Evolutionary conservation across 2,797 vertebrate species (phyloP), one percentile per base, ranked within the genome.

Genomic region (Eurystomus glaucurus): DNA sequence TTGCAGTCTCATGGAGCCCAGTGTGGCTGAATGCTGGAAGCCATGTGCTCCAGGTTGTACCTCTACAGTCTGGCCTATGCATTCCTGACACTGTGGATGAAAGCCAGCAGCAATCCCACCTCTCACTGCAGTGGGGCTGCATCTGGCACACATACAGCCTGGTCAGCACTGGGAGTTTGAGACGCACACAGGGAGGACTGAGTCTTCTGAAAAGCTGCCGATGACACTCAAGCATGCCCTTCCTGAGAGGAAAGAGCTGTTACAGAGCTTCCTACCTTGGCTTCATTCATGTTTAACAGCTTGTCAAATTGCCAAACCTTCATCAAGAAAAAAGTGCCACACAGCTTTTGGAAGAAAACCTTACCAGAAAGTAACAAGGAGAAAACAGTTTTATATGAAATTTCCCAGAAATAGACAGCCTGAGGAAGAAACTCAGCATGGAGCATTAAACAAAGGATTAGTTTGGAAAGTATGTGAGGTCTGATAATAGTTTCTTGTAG

Each of bases 101-200:
- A 37, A 82, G 31, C 12, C 50, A 10, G 16, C 5, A 1, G n/a
- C 12, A 19, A 58, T 41, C 33, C n/a, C 75, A 39, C 35, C 78
- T 78, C 85, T 68, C 9, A 3, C 70, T 61, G 64, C 43, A 62
- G 43, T 0, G 1, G 23, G 29, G 29, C 14, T 85, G 37, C 41
- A 28, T 52, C 58, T 62, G 90, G 68, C 43, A 52, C 16, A 11
- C 46, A 4, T 9, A 11, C 20, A 66, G 37, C 52, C 43, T 54
- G 66, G 33, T 61, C 55, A 65, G 55, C 25, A 8, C 55, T 35
- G 35, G 2, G 3, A 23, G 37, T 4, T 26, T 3, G 31, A 14
- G 25, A 26, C 0, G 0, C 45, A 39, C 20, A 11, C 26, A 17
- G 3, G 0, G 0, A 66, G 61, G 45, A 31, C 54, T 4, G 4